Base-by-base conservation (phyloP, 2,888 invertebrate species). In the Apocheima hispidaria region DNA sequence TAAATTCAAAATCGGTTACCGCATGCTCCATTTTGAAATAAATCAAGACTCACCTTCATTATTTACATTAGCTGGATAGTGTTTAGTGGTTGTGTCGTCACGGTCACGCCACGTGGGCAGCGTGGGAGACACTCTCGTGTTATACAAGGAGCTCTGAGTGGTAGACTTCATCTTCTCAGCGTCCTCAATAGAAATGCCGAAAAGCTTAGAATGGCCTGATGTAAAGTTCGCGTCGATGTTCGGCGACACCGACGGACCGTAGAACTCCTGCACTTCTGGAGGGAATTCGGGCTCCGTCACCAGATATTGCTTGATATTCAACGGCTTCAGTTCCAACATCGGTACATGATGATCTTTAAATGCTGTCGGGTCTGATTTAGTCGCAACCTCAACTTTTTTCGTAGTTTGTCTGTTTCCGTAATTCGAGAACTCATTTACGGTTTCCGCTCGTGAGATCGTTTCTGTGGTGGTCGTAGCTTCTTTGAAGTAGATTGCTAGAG, bases 101-200 rank as follows among this genome's bases (percentile, higher is more conserved):
- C 81, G 74, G 58, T 89, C 89, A 28, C 88, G 86, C 75, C 94
- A 93, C 0, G 91, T 86, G 0, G 95, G 95, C 16, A 95, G 84
- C 3, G 95, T 95, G n/a, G 95, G 95, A 9, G 95, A 95, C 0
- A 95, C 95, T 70, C 93, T 87, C 1, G 94, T 93, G 63, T 91
- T 90, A 68, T 93, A 93, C 2, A 88, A 55, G 16, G 92, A 89
- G 59, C 88, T 90, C 72, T 90, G 93, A 7, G 93, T 93, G 0
- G 93, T 93, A 12, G 93, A 84, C 65, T 82, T 84, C 81, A 90
- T 90, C 56, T 92, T 91, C 66, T 92, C 93, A 58, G 94, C 94
- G 62, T 94, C 94, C 74, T 94, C 94, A 46, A 94, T 93, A 53
- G 94, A 94, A 62, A 94, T 89, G 56, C 94, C 94, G 69, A 95